Evolutionary conservation across 2,797 vertebrate genomes (phyloP).

Genomic region (Pelochelys cantorii): DNA sequence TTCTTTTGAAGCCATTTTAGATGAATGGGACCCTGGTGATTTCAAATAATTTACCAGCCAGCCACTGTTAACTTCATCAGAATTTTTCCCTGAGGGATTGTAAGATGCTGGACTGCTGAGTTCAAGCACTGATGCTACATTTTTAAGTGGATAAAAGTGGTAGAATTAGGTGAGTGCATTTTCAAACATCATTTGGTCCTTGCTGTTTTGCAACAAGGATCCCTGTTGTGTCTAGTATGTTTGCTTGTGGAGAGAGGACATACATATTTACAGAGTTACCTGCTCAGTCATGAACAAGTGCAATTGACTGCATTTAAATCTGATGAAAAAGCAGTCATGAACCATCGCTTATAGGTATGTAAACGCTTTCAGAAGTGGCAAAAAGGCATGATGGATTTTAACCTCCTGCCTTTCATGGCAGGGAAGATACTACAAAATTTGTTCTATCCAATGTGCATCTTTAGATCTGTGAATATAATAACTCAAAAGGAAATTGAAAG

Average conservation of each 20-base stretch:
- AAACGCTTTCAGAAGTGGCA: constrained; percentile 28
- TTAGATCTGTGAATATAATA: constrained; percentile 37
- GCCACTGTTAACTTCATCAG: constrained; percentile 78
- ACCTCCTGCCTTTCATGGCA: constrained; percentile 19
- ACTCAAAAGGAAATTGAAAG: constrained; percentile 42
- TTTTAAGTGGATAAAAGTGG: constrained; percentile 87
- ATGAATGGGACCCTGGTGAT: constrained; percentile 77
- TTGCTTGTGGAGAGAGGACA: constrained; percentile 43
- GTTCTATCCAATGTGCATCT: background rate
- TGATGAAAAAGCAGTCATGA: constrained; percentile 39
- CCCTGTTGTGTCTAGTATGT: constrained; percentile 80
- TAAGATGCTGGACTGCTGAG: constrained; percentile 76
- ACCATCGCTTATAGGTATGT: background rate
- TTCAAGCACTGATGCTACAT: constrained; percentile 74
- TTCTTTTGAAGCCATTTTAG: constrained; percentile 83
- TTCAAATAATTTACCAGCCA: constrained; percentile 71
- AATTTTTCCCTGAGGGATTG: constrained; percentile 77
- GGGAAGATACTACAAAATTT: background rate
- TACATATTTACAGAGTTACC: constrained; percentile 59
- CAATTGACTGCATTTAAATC: constrained; percentile 47
- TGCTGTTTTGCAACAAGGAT: constrained; percentile 71
- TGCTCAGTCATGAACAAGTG: constrained; percentile 40
- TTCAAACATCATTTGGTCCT: constrained; percentile 84
- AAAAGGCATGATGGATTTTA: constrained; percentile 39
- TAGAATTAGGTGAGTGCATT: constrained; percentile 88